Evolutionary conservation across 1,140 invertebrate species (phyloP), one percentile per base, ranked within the genome.

Genomic region (Parapsyche elsis): DNA sequence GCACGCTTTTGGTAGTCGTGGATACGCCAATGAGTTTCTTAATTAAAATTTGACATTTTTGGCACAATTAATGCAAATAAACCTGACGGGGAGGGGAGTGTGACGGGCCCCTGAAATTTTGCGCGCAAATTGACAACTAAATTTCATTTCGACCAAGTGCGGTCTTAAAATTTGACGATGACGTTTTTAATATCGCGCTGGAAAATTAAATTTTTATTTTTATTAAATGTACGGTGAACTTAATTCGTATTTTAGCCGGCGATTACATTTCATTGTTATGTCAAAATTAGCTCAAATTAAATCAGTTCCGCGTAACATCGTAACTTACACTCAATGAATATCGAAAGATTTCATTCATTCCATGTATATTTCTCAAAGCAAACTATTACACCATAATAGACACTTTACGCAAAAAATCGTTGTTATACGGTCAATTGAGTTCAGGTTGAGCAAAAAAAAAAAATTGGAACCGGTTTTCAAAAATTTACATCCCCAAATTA

Each of bases 41-140:
- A 74, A 74, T 74, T 74, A 49, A 74, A 74, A 19, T 74, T 74
- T 74, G 71, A 74, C 46, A 49, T 74, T 30, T 14, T 74, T 14
- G 45, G 16, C 45, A 61, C 57, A 61, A 61, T 61, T 19, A 61
- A 21, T 21, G 57, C 57, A 61, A 61, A 61, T 21, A 61, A 21
- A 9, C 14, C 2, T 16, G 53, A 12, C 57, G 57, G 5, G 49
- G 49, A 5, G 16, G 16, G 16, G 49, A 19, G 21, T 21, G 57
- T 19, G 57, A 61, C 16, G 16, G 21, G 19, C 57, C n/a, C 57
- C 49, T 21, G 9, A n/a, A n/a, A 16, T 19, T 19, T 61, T 16
- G 16, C 14, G 5, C 19, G 30, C 16, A 19, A 61, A 61, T 61
- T 61, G 57, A 61, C 16, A 61, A 19, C 57, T 61, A 19, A 61